These are phyloP conservation scores for Cheilosia scutellata DNA, from an alignment of 2,888 invertebrate genomes.

Conservation along the genomic window DNA sequence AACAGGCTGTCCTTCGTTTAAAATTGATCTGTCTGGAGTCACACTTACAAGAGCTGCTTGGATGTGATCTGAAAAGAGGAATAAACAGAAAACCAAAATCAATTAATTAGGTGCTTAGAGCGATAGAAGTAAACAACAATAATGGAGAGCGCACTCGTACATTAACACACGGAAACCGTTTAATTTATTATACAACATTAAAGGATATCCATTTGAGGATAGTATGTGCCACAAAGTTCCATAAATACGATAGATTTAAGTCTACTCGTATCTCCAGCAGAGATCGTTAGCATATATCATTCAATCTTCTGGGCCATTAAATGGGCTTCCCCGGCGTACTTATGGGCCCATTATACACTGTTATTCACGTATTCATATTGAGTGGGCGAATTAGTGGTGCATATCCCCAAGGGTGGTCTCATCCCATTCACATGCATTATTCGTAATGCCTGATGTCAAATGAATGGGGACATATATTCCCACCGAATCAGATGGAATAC, in stretches of 20 bases:
- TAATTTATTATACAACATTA: constrained; percentile 58
- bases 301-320: constrained; percentile 68
- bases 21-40: constrained; percentile 81
- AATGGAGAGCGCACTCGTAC: not conserved
- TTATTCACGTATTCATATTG: constrained; percentile 20
- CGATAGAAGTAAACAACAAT: not conserved
- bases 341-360: constrained; percentile 3
- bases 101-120: constrained; percentile 63
- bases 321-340: constrained; percentile 8
- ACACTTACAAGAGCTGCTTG: constrained; percentile 81
- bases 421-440: not conserved
- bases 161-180: constrained; percentile 32
- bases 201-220: constrained; percentile 26
- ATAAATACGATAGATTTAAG: constrained; percentile 58
- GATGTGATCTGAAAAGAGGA: constrained; percentile 79
- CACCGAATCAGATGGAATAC: constrained; percentile 30
- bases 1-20: constrained; percentile 82
- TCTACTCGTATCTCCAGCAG: not conserved
- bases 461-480: constrained; percentile 26
- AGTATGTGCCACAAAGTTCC: constrained; percentile 5
- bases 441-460: constrained; percentile 30
- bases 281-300: constrained; percentile 64
- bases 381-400: constrained; percentile 7
- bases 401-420: not conserved
- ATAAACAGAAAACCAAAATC: constrained; percentile 27